Base-by-base conservation (phyloP, 2,888 invertebrate genomes). In the Cantharis rustica region DNA sequence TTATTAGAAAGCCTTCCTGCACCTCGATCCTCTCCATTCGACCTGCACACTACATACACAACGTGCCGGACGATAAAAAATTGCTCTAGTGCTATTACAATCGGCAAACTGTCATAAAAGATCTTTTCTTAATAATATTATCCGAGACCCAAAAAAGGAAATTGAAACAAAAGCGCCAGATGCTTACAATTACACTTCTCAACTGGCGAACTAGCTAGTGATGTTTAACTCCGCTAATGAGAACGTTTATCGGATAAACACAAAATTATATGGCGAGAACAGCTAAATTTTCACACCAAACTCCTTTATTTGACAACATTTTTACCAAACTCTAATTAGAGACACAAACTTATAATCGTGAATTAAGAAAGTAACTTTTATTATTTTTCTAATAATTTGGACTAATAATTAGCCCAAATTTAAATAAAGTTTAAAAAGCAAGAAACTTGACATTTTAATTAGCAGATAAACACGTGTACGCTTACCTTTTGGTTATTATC, bases 111-210 rank as follows among this genome's bases (percentile, higher is more conserved):
- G 47, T n/a, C n/a, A n/a, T n/a, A 47, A 47, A 47, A 47, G n/a
- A 47, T 47, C 47, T n/a, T 47, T 47, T 47, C 47, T 66, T 66
- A 66, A 20, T 20, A 66, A 20, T n/a, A 66, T 9, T 23, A 23
- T 9, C 9, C 0, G 7, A 23, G 13, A 13, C 20, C 64, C 23
- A 66, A 15, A 66, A 66, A 66, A 66, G 23, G 16, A 66, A 66
- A 17, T n/a, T 20, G 23, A 66, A 31, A 27, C 15, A 69, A 62
- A 27, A 10, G 62, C 63, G 27, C 23, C 26, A 16, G 71, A 63
- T 71, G 70, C 63, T 61, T 9, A 71, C 10, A 71, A 71, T 71
- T 62, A 66, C 64, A 23, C 20, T 66, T 66, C 23, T 66, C 23
- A 66, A 66, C 64, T 66, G 64, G n/a, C 13, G 13, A 23, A 17